phyloP scores from a whole-genome alignment of 2,888 invertebrate species.

The Odiellus spinosus region DNA sequence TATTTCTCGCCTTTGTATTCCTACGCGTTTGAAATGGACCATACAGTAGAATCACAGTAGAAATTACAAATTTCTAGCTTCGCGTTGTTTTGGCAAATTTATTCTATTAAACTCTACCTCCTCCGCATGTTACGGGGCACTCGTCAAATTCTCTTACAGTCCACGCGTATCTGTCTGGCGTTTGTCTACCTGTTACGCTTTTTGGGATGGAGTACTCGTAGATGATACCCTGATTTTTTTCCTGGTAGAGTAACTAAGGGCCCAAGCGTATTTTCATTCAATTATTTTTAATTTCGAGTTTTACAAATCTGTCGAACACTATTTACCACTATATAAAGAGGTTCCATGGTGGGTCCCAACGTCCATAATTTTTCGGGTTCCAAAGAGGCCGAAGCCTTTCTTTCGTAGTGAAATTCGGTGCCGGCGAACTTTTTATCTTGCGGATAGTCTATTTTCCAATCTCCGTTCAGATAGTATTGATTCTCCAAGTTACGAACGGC shows the following conservation, averaged over 20 bases:
- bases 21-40: conserved; percentile 33
- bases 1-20: conserved; percentile 56
- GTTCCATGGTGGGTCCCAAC: conserved; percentile 77
- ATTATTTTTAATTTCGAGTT: neutral
- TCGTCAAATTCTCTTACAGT: conserved; percentile 54
- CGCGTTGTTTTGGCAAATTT: too few species aligned
- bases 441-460: conserved; percentile 85
- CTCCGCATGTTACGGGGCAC: conserved; percentile 77
- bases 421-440: conserved; percentile 62
- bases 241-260: conserved; percentile 42
- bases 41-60: too few species aligned
- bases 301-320: too few species aligned
- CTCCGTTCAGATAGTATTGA: conserved; percentile 80
- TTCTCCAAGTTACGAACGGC: conserved; percentile 68
- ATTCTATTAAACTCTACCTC: conserved; percentile 44
- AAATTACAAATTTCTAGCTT: too few species aligned
- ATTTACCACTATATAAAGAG: conserved; percentile 65
- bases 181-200: conserved; percentile 42
- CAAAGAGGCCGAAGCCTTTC: conserved; percentile 59
- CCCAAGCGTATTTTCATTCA: too few species aligned
- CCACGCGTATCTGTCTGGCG: conserved; percentile 59
- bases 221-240: conserved; percentile 61
- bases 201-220: conserved; percentile 83
- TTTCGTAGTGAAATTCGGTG: conserved; percentile 70
- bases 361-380: conserved; percentile 70